A percentile compares a stretch with the other conserved stretches of the same genome.
Conservation (phyloP, 2,888 invertebrate species). For the Beris chalybata region DNA sequence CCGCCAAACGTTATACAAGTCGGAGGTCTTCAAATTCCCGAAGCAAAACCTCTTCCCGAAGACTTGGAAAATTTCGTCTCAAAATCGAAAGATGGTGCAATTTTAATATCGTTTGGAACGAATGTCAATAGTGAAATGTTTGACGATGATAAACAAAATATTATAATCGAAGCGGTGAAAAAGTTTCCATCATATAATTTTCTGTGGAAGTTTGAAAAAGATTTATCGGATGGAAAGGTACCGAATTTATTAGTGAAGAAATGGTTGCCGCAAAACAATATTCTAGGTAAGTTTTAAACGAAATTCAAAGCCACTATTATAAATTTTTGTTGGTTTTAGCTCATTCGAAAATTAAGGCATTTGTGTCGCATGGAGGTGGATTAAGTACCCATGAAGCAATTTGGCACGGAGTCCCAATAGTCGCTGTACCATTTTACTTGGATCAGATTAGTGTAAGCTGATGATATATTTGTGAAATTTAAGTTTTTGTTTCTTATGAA, state of each 20-base stretch:
- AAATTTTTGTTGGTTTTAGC: constrained; percentile 39
- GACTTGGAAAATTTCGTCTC: constrained; percentile 46
- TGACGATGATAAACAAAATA: constrained; percentile 39
- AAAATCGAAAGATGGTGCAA: constrained; percentile 46
- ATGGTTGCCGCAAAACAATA: constrained; percentile 60
- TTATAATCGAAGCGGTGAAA: constrained; percentile 45
- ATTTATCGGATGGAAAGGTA: constrained; percentile 21
- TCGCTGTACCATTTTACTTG: constrained; percentile 47
- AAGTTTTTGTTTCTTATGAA: too few species aligned
- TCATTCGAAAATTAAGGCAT: constrained; percentile 44
- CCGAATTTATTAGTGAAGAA: constrained; percentile 53
- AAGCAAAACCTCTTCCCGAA: constrained; percentile 44
- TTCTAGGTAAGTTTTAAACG: constrained; percentile 52
- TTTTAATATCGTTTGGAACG: constrained; percentile 51
- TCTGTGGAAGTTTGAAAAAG: constrained; percentile 51
- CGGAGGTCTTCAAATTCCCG: constrained; percentile 51
- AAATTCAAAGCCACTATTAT: too few species aligned
- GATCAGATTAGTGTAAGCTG: constrained; percentile 44
- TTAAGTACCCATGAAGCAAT: constrained; percentile 48
- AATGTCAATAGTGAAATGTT: constrained; percentile 43
- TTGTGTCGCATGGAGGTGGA: constrained; percentile 49
- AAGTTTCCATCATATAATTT: constrained; percentile 49
- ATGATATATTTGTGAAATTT: background rate
- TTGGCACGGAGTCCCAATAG: constrained; percentile 48
- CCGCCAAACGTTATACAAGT: constrained; percentile 52